A percentile compares a stretch with the other conserved stretches of the same genome.
Evolutionary conservation across 2,888 invertebrate species (phyloP).

Genomic region (Hypomecis punctinalis): DNA sequence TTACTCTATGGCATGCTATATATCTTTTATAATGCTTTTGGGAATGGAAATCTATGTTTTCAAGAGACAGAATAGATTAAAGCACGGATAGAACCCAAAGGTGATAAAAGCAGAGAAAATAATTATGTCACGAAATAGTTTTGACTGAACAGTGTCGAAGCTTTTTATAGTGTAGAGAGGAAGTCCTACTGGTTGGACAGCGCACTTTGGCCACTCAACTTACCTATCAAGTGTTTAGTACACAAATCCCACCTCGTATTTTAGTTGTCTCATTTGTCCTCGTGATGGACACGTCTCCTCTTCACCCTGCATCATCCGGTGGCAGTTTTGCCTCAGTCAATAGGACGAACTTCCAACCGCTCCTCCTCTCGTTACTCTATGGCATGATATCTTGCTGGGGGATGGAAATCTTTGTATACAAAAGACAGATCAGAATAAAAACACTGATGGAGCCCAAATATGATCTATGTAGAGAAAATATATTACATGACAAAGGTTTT

Average conservation of each 20-base stretch:
- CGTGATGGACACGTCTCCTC: conserved; percentile 56
- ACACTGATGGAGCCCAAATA: not conserved
- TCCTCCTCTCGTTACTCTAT: conserved; percentile 72
- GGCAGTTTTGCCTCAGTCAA: conserved; percentile 87
- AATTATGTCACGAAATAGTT: not conserved
- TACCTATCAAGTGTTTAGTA: too few species aligned
- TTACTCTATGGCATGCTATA: conserved; percentile 72
- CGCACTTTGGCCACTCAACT: too few species aligned
- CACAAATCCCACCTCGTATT: too few species aligned
- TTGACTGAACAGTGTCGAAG: not conserved
- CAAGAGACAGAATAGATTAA: conserved; percentile 29
- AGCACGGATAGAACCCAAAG: not conserved
- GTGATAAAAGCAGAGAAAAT: not conserved
- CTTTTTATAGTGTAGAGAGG: not conserved
- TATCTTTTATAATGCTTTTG: conserved; percentile 60
- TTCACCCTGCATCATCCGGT: conserved; percentile 82
- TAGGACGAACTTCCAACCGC: conserved; percentile 84
- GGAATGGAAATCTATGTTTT: conserved; percentile 61
- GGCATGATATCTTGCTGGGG: conserved; percentile 65
- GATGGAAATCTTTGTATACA: conserved; percentile 60
- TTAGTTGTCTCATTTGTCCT: too few species aligned
- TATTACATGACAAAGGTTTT: not conserved
- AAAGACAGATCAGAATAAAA: conserved; percentile 23
- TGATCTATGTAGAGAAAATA: not conserved
- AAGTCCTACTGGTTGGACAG: conserved; percentile 81